These are phyloP conservation scores for Aphis craccivora DNA, from an alignment of 1,140 invertebrate genomes.

Conservation along the genomic window DNA sequence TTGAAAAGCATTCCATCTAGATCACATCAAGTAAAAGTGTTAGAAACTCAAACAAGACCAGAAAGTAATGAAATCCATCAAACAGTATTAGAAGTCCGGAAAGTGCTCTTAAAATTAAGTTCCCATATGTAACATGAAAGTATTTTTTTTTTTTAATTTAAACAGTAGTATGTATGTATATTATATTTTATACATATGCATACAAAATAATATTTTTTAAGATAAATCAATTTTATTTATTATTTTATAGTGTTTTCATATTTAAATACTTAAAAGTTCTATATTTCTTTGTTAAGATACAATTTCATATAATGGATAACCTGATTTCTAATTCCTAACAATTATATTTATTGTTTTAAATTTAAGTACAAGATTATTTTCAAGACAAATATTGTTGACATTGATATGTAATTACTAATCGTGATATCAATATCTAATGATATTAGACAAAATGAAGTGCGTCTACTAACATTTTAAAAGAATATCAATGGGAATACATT, in stretches of 20 bases:
- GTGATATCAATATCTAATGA: not conserved
- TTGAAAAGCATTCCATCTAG: constrained; percentile 59
- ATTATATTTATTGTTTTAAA: not conserved
- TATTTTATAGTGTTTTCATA: constrained; percentile 23
- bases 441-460: not conserved
- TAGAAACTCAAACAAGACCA: constrained; percentile 58
- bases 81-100: constrained; percentile 53
- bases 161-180: constrained; percentile 14
- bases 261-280: constrained; percentile 29
- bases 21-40: constrained; percentile 57
- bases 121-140: constrained; percentile 44
- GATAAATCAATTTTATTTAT: not conserved
- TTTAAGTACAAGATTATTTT: not conserved
- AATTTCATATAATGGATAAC: not conserved
- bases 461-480: not conserved
- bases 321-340: not conserved
- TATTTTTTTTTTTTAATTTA: not conserved
- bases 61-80: constrained; percentile 41
- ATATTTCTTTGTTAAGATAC: not conserved
- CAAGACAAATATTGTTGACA: not conserved
- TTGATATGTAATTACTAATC: not conserved
- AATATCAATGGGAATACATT: not conserved
- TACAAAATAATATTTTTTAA: constrained; percentile 10
- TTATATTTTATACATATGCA: not conserved
- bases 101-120: constrained; percentile 53